A percentile compares a stretch with the other conserved stretches of the same genome.
phyloP scores from a whole-genome alignment of 2,888 invertebrate genomes.

The Zygogramma bicolorata region DNA sequence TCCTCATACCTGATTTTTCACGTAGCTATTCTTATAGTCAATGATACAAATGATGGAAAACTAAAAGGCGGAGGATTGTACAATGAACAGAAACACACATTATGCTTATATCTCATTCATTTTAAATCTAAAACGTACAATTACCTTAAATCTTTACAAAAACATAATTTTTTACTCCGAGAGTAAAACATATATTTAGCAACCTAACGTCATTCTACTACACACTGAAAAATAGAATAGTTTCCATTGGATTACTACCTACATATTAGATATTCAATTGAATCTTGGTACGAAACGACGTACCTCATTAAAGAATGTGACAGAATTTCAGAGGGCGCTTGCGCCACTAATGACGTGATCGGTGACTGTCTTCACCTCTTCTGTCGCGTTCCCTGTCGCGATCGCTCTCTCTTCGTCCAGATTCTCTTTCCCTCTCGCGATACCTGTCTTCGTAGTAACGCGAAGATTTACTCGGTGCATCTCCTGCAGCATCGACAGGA shows the following conservation, averaged over 20 bases:
- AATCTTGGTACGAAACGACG: background rate
- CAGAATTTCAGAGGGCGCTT: background rate
- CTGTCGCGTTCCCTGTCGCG: conserved; percentile 75
- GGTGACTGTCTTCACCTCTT: conserved; percentile 77
- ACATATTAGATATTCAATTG: conserved; percentile 7
- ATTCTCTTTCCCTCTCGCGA: conserved; percentile 72
- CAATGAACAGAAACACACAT: background rate
- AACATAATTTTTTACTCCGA: background rate
- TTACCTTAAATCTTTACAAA: background rate
- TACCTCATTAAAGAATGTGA: background rate
- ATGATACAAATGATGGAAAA: background rate
- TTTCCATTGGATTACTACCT: conserved; percentile 14
- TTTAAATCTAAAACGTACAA: conserved; percentile 16
- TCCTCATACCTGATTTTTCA: no score
- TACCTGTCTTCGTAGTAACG: conserved; percentile 92
- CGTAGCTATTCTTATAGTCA: no score
- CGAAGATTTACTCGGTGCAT: conserved; percentile 59
- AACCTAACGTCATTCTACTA: conserved; percentile 6
- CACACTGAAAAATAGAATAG: conserved; percentile 15
- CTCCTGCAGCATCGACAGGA: conserved; percentile 63
- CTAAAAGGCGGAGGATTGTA: background rate
- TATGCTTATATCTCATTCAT: conserved; percentile 10
- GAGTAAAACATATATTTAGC: conserved; percentile 5
- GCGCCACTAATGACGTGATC: conserved; percentile 74
- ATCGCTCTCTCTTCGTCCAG: conserved; percentile 74